phyloP scores from a whole-genome alignment of 2,113 vertebrate genomes.

The Glaucidium brasilianum region DNA sequence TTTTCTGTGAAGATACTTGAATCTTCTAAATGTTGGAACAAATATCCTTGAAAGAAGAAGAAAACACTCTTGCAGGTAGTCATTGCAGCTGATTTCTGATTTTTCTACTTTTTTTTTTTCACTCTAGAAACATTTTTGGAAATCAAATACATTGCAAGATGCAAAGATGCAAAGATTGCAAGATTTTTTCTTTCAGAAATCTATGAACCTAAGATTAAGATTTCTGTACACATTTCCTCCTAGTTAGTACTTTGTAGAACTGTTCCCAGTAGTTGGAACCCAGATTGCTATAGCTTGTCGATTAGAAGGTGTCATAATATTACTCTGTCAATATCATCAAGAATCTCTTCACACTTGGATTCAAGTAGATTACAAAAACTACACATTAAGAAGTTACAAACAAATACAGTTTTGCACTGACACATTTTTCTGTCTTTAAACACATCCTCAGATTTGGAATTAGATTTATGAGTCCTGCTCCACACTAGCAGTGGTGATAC shows the following conservation, averaged over 20 bases:
- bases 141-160: not conserved
- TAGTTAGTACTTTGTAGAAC: not conserved
- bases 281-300: not conserved
- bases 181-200: not conserved
- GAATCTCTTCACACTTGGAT: accelerated
- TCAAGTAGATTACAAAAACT: not conserved
- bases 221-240: not conserved
- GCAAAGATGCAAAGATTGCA: too few species aligned
- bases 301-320: not conserved
- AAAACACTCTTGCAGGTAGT: not conserved
- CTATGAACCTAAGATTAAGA: not conserved
- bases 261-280: not conserved
- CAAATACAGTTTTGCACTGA: not conserved
- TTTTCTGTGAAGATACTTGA: not conserved
- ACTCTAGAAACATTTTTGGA: not conserved
- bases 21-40: not conserved
- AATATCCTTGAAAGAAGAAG: not conserved
- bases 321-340: not conserved
- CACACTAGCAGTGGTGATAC: not conserved
- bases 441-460: not conserved
- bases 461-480: not conserved
- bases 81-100: not conserved
- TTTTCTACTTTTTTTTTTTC: not conserved
- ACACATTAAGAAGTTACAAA: not conserved
- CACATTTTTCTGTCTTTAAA: not conserved